phyloP scores from a whole-genome alignment of 2,113 vertebrate genomes.

The Pseudorectes ferrugineus region DNA sequence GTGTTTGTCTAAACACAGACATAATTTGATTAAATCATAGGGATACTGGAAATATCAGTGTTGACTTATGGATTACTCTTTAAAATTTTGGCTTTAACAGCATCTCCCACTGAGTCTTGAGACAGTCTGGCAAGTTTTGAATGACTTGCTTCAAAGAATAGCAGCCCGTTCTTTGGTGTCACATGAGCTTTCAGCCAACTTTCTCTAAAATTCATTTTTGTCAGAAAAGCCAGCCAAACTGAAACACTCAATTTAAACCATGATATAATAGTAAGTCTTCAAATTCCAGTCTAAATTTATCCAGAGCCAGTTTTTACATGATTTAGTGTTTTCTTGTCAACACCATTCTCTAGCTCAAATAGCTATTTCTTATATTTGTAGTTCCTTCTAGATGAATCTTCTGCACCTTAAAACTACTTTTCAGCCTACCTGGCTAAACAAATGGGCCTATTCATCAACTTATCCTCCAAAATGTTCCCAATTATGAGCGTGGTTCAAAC shows the following conservation, averaged over 20 bases:
- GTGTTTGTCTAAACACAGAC: neutral
- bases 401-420: neutral
- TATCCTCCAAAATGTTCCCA: neutral
- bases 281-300: neutral
- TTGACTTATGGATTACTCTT: neutral
- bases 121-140: neutral
- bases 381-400: neutral
- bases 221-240: neutral
- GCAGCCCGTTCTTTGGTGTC: neutral
- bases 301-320: neutral
- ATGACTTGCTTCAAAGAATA: neutral
- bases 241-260: neutral
- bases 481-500: neutral
- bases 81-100: neutral
- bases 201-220: neutral
- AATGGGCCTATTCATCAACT: neutral
- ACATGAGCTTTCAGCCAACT: neutral
- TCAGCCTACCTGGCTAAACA: neutral
- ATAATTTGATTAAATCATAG: neutral
- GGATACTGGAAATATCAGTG: neutral
- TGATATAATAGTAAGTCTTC: neutral
- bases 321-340: neutral
- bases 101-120: neutral
- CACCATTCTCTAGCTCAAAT: neutral
- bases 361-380: neutral